phyloP scores from a whole-genome alignment of 2,113 vertebrate species.

The Nymphicus hollandicus region DNA sequence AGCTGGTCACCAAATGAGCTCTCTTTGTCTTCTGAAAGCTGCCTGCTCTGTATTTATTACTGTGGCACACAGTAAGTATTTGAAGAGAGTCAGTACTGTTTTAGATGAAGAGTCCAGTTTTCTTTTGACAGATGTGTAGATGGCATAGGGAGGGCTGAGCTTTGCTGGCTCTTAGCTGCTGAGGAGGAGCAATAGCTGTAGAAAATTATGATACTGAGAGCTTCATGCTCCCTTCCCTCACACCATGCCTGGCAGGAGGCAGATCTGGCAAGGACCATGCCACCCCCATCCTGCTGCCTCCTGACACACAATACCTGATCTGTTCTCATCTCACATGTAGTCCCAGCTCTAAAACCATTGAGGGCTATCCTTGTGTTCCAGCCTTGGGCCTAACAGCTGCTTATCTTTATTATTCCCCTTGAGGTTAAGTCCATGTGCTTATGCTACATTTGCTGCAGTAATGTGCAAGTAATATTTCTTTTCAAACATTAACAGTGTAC shows the following conservation, averaged over 20 bases:
- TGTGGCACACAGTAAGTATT: not conserved
- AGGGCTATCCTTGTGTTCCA: not conserved
- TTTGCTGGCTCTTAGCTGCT: not conserved
- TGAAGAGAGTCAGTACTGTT: not conserved
- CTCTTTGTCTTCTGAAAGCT: not conserved
- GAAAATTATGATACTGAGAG: accelerated
- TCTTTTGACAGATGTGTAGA: not conserved
- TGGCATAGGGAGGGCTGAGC: not conserved
- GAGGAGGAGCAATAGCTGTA: not conserved
- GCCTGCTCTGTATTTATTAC: not conserved
- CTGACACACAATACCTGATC: accelerated
- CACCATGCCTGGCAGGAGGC: not conserved
- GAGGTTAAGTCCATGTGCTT: not conserved
- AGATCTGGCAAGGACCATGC: not conserved
- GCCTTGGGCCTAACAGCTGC: not conserved
- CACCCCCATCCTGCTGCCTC: too few relatives aligned
- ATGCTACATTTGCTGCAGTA: not conserved
- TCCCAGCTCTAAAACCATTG: not conserved
- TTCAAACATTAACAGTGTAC: not conserved
- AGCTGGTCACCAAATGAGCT: not conserved
- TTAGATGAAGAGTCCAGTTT: not conserved
- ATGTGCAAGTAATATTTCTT: not conserved
- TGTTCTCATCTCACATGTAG: not conserved
- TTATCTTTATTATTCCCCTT: not conserved
- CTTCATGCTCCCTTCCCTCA: not conserved